phyloP scores from a whole-genome alignment of 2,797 vertebrate genomes.

The Sebastes itinus region DNA sequence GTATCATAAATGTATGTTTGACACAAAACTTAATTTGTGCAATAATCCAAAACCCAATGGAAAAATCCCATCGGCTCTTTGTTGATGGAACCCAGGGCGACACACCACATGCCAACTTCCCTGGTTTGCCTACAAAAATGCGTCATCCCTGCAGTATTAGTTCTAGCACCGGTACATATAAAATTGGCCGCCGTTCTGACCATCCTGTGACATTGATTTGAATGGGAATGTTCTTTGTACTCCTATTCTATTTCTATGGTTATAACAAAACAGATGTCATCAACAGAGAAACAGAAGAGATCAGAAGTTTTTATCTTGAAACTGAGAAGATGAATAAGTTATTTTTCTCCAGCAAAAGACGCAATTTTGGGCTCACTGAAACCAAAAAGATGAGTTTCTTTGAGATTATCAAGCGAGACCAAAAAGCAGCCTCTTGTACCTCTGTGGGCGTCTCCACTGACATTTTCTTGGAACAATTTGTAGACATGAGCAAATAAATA shows the following conservation, averaged over 20 bases:
- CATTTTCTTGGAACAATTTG: not conserved
- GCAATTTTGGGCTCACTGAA: not conserved
- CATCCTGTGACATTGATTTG: too few relatives aligned
- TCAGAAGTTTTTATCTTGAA: not conserved
- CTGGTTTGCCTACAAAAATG: too few relatives aligned
- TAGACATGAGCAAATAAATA: constrained; percentile 57
- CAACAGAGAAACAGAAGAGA: not conserved
- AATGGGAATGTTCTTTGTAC: not conserved
- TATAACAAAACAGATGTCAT: not conserved
- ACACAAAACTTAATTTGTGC: too few relatives aligned
- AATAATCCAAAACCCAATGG: too few relatives aligned
- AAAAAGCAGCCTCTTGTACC: not conserved
- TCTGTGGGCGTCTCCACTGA: not conserved
- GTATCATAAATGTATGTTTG: too few relatives aligned
- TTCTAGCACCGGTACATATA: too few relatives aligned
- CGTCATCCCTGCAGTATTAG: too few relatives aligned
- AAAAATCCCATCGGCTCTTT: too few relatives aligned
- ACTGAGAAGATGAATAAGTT: not conserved
- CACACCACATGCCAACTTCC: too few relatives aligned
- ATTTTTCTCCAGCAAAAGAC: not conserved
- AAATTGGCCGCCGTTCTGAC: too few relatives aligned
- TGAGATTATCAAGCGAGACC: not conserved
- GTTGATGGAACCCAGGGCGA: too few relatives aligned
- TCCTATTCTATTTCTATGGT: not conserved
- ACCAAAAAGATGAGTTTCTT: not conserved